Evolutionary conservation across 2,888 invertebrate genomes (phyloP).

Genomic region (Clitarchus hookeri): DNA sequence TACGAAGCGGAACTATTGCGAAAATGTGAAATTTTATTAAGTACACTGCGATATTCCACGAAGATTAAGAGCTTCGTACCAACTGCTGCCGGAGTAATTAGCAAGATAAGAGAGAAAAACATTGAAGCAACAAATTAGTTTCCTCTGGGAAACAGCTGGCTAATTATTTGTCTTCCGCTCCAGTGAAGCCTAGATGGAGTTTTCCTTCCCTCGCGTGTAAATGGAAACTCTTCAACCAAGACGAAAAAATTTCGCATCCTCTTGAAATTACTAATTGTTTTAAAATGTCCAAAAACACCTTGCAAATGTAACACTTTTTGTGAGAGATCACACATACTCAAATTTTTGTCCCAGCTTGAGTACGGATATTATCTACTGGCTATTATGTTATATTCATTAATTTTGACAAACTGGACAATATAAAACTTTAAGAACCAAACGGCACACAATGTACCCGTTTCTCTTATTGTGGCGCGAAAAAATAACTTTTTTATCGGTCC

Average conservation of each 20-base stretch:
- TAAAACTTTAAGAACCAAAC: too few species aligned
- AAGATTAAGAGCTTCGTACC: background rate
- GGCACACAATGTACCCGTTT: too few species aligned
- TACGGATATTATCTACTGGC: too few species aligned
- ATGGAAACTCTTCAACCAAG: background rate
- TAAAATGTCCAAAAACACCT: too few species aligned
- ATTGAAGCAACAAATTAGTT: background rate
- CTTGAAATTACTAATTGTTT: background rate
- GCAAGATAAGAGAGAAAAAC: background rate
- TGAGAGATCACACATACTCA: too few species aligned
- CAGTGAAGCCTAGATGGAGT: background rate
- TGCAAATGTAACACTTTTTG: too few species aligned
- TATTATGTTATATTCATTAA: too few species aligned
- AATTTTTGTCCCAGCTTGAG: too few species aligned
- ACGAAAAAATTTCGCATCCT: background rate
- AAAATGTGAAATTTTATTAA: background rate
- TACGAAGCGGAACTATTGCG: too few species aligned
- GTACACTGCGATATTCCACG: background rate
- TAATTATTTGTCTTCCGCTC: slow-evolving; percentile 2
- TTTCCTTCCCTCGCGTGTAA: background rate
- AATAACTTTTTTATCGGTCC: too few species aligned
- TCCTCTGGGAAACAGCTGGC: slow-evolving; percentile 14
- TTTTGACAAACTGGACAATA: too few species aligned
- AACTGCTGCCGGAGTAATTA: slow-evolving; percentile 4
- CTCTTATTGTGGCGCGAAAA: too few species aligned